Base-by-base conservation (phyloP, 2,113 vertebrate species). In the Herpetotheres cachinnans region DNA sequence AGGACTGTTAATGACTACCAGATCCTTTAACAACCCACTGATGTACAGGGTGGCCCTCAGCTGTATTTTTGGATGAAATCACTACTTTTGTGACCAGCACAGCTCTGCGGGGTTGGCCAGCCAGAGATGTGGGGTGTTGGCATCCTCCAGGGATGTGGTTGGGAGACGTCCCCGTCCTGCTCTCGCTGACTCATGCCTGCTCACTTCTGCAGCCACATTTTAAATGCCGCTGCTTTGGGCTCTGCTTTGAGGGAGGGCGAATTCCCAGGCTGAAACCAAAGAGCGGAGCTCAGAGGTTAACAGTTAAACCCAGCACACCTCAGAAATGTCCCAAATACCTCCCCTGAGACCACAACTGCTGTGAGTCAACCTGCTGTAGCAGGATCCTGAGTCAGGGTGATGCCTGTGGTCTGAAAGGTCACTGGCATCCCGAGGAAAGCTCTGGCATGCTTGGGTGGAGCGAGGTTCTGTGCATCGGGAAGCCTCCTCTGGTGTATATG, bases 241-340 rank as follows among this genome's bases (percentile, higher is more conserved):
- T 92, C 12, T 71, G 88, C 81, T 77, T 38, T 18, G 46, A 47
- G 79, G 62, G 69, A 77, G n/a, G 66, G 69, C 1, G 42, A 83
- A 81, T 79, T 86, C 87, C 86, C 87, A 47, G 71, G 36, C 56
- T 7, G 95, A 91, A 93, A 87, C 62, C 40, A 12, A 77, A 79
- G 49, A 88, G 77, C 3, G 6, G 61, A 72, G 73, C 81, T 82
- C 3, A 0, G 78, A 73, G 71, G 86, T 90, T 78, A 81, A 95
- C 17, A 2, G 78, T 95, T 96, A 96, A 96, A 72, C 84, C 42
- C 74, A 6, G 49, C 54, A 44, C 80, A 70, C 58, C 70, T 93
- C 87, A 14, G 82, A 61, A 91, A 62, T 7, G 16, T 44, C 83
- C 91, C 44, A 17, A 8, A 27, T 44, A 22, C 56, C 63, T 76